Base-by-base conservation (phyloP, 2,888 invertebrate species). In the Stictocephala bisonia region DNA sequence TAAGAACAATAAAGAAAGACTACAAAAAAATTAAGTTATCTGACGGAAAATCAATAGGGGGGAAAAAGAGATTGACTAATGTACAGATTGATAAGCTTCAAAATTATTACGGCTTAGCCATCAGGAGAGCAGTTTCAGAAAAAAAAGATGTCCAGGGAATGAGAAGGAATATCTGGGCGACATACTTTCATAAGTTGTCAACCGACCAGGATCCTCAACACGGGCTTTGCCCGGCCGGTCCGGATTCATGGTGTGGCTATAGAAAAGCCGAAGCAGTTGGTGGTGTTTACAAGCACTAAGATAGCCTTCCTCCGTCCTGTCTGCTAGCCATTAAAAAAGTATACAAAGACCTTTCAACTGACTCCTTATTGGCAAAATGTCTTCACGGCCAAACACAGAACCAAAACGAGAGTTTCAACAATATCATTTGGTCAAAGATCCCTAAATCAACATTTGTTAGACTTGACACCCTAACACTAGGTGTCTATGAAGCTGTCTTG, bases 101-200 rank as follows among this genome's bases (percentile, higher is more conserved):
- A 29, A 71, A 64, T 18, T 81, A 77, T 72, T 80, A 80, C 67
- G 79, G 80, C 13, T 53, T 78, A 9, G 79, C 79, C n/a, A 80
- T 80, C 66, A 66, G 77, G 35, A 67, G 76, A 22, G 75, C 77
- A 68, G 64, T 74, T 18, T 48, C 78, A 68, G n/a, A n/a, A n/a
- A n/a, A n/a, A 15, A 41, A 76, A 70, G 72, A 76, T 11, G 50
- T 75, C 6, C 77, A 77, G 31, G 70, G 75, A 9, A 79, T 79
- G 79, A 79, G 77, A 58, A 77, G 74, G 58, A 79, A 73, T 6
- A 73, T 81, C 40, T 80, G 79, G 80, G 79, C 80, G 2, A 77
- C 76, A 9, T 80, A 74, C 66, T 76, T 74, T 41, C 80, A 80
- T 53, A 77, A 77, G 66, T 56, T 35, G 53, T 80, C 78, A 7